Evolutionary conservation across 2,113 vertebrate genomes (phyloP), one percentile per base, ranked within the genome.

Genomic region (Dromaius novaehollandiae): DNA sequence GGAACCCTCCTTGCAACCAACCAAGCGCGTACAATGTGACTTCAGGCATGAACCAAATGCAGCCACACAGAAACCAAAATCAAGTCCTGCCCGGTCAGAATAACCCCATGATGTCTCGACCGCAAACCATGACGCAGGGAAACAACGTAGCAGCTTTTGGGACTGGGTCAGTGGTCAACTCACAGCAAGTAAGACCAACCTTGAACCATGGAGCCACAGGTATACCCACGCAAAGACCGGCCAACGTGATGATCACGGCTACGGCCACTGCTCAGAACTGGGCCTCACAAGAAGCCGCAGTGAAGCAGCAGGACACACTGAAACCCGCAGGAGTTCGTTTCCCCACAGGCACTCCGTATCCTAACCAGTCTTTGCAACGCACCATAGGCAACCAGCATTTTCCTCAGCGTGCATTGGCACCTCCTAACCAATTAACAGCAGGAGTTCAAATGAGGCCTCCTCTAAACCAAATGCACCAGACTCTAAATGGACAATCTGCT

Each of bases 371-470:
- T 1, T 70, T 98, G 63, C 99, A 98, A 55, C 97, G 98, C 91
- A 98, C 94, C 1, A 86, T 98, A 44, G 97, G 97, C 20, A 98
- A 94, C 97, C 98, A 98, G 85, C 98, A 98, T 34, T 99, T 99
- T 93, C 91, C 98, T 89, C 99, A 98, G 92, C 98, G 98, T 90
- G 97, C 98, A 30, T 51, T 98, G 42, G 98, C 98, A 32, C 98
- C 99, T 51, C 98, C 98, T 19, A 99, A 97, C 94, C 99, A 99
- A 90, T 96, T 99, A 91, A 97, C 98, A 7, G 96, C 98, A 1
- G 98, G 98, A 84, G 97, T 98, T n/a, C 98, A 98, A 76, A 98
- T 99, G 98, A 98, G 98, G 89, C 95, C 99, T 40, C 96, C 98
- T 40, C 86, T 98, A 36, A 99, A 96, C 97, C 98, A 98, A 94